Conservation (phyloP, 2,797 vertebrate genomes). For the Glossophaga mutica region DNA sequence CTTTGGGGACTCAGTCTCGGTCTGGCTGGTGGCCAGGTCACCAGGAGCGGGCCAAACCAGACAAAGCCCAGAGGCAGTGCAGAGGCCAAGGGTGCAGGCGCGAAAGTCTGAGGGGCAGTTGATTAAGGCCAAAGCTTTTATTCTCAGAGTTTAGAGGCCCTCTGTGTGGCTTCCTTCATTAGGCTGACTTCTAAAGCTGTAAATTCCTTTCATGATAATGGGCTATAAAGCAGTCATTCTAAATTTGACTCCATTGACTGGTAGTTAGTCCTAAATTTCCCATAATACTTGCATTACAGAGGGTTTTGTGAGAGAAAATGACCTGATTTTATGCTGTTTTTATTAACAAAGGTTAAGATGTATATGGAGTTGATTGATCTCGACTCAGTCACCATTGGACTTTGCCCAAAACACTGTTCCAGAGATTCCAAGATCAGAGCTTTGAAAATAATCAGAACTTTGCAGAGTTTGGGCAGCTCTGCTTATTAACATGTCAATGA, state of each 20-base stretch:
- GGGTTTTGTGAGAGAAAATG: background rate
- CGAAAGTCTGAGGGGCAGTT: background rate
- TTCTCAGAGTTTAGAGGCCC: background rate
- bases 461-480: background rate
- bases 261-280: slow-evolving; percentile 7
- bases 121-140: background rate
- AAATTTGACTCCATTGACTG: background rate
- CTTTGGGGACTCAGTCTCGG: background rate
- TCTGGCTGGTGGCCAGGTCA: background rate
- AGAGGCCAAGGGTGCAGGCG: background rate
- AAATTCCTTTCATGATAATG: background rate
- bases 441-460: background rate
- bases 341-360: background rate
- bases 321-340: background rate
- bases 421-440: background rate
- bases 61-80: background rate
- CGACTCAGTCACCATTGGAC: background rate
- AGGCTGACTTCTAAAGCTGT: background rate
- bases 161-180: background rate
- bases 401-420: background rate
- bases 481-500: background rate
- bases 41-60: background rate
- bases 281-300: background rate
- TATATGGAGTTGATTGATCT: background rate
- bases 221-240: background rate